A percentile compares a stretch with the other conserved stretches of the same genome.
These are phyloP conservation scores for Cyrtorhinus lividipennis DNA, from an alignment of 1,140 invertebrate species.

Conservation along the genomic window DNA sequence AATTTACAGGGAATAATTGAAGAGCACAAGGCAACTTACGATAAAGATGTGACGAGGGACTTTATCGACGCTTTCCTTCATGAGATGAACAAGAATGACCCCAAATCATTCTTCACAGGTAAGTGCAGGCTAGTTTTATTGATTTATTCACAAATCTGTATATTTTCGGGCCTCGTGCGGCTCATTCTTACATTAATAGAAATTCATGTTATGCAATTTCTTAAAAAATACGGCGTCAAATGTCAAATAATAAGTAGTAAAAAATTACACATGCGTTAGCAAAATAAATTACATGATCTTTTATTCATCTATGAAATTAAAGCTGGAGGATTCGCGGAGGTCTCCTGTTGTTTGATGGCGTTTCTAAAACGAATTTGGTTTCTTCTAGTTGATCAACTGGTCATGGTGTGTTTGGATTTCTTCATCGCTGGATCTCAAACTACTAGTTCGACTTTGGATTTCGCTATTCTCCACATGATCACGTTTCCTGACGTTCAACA, in stretches of 20 bases:
- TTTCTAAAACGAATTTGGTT: too few relatives aligned
- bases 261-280: too few relatives aligned
- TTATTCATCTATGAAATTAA: too few relatives aligned
- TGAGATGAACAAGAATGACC: conserved; percentile 41
- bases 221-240: too few relatives aligned
- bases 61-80: conserved; percentile 62
- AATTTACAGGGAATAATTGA: conserved; percentile 42
- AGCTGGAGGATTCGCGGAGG: too few relatives aligned
- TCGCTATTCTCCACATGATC: conserved; percentile 52
- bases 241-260: too few relatives aligned
- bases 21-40: conserved; percentile 40
- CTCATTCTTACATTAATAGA: too few relatives aligned
- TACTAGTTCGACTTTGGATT: conserved; percentile 53
- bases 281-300: too few relatives aligned
- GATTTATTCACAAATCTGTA: neutral
- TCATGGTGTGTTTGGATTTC: conserved; percentile 52
- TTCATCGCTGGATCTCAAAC: conserved; percentile 57
- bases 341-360: too few relatives aligned
- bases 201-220: too few relatives aligned
- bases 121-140: conserved; percentile 22
- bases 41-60: conserved; percentile 39
- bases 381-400: conserved; percentile 51
- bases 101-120: conserved; percentile 41
- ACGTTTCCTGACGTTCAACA: conserved; percentile 48
- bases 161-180: neutral